Evolutionary conservation across 2,888 invertebrate genomes (phyloP).

Genomic region (Arctia plantaginis): DNA sequence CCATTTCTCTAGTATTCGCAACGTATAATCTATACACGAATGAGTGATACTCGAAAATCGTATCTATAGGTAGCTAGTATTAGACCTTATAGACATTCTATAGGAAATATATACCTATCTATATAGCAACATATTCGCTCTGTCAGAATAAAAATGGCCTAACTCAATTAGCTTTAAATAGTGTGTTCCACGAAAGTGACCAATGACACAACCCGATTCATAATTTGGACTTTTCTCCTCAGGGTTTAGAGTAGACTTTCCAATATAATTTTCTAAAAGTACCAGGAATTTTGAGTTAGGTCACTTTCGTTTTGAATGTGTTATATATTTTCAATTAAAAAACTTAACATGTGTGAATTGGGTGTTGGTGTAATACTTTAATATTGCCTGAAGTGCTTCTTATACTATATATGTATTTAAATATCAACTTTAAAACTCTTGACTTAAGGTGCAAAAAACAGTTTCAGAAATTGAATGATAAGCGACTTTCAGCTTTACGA

Average conservation of each 20-base stretch:
- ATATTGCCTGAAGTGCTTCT: slow-evolving; percentile 1
- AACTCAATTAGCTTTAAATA: no score
- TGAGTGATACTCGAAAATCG: background rate
- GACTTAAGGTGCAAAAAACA: background rate
- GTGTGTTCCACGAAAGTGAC: no score
- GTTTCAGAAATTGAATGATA: background rate
- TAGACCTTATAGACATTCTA: background rate
- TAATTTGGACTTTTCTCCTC: background rate
- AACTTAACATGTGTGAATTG: background rate
- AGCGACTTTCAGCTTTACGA: slow-evolving; percentile 5
- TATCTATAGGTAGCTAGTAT: background rate
- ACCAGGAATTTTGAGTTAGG: background rate
- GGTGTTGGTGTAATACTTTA: background rate
- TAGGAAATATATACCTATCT: background rate
- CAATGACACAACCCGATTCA: no score
- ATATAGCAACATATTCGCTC: background rate
- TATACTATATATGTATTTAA: background rate
- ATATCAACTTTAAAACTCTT: background rate
- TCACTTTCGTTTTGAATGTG: background rate
- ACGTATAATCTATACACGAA: background rate
- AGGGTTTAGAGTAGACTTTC: background rate
- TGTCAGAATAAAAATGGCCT: background rate
- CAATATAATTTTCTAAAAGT: background rate
- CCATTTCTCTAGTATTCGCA: background rate
- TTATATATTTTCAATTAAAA: background rate